Conservation (phyloP, 2,113 vertebrate genomes). For the Cebidichthys violaceus region DNA sequence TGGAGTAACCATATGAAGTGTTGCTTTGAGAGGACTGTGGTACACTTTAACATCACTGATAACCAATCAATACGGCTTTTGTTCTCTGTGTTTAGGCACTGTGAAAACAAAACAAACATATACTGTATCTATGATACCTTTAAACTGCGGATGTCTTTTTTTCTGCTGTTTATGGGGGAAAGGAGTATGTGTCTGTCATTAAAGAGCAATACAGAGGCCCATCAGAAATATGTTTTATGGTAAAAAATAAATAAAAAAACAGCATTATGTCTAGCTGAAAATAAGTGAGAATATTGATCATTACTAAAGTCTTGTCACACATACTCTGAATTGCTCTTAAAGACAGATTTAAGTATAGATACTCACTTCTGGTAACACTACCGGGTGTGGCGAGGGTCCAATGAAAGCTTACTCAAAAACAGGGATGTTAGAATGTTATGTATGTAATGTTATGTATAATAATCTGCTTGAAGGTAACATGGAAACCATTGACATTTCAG, state of each 20-base stretch:
- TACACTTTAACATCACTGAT: conserved; percentile 44
- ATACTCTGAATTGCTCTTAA: conserved; percentile 31
- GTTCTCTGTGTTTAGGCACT: conserved; percentile 48
- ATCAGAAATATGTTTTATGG: background rate
- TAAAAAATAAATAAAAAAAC: background rate
- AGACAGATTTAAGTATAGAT: conserved; percentile 20
- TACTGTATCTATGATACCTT: too few relatives aligned
- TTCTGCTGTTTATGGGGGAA: background rate
- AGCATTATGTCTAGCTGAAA: background rate
- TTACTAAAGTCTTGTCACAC: background rate
- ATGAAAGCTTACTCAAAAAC: conserved; percentile 16
- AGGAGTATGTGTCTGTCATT: conserved; percentile 17
- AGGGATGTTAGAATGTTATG: background rate
- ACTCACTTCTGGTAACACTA: background rate
- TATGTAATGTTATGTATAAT: too few relatives aligned
- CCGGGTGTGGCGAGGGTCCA: conserved; percentile 19
- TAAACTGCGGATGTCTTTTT: too few relatives aligned
- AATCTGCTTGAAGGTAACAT: conserved; percentile 7
- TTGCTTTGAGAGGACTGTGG: conserved; percentile 52
- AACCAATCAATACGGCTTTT: conserved; percentile 62
- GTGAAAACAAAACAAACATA: conserved; percentile 26
- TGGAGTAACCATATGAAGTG: conserved; percentile 53
- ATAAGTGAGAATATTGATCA: background rate
- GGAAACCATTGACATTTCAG: background rate
- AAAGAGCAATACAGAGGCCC: conserved; percentile 26